Percentiles rank a stretch among this genome's conserved stretches.
These are phyloP conservation scores for Gorilla gorilla DNA, from an alignment of 2,113 vertebrate genomes.

Conservation along the genomic window DNA sequence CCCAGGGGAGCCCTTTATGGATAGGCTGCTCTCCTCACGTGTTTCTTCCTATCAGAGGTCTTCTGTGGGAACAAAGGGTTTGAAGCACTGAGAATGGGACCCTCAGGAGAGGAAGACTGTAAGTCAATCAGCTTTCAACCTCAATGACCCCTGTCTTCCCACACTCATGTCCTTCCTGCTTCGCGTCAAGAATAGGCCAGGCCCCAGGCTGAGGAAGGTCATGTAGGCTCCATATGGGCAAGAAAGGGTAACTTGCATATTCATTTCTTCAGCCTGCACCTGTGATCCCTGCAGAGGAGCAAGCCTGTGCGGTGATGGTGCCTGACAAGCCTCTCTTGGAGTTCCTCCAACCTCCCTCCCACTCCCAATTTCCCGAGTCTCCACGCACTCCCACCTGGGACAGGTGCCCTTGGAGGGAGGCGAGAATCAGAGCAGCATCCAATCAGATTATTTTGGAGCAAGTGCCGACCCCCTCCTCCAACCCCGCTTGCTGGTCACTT, in stretches of 20 bases:
- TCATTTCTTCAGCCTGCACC: not conserved
- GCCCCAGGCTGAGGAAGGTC: not conserved
- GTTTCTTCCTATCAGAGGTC: not conserved
- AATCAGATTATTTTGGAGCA: constrained; percentile 37
- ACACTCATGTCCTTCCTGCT: not conserved
- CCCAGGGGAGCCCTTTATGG: constrained; percentile 43
- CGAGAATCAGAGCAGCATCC: not conserved
- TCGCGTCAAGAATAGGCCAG: not conserved
- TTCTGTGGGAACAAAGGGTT: constrained; percentile 37
- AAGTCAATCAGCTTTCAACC: not conserved
- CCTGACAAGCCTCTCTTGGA: not conserved
- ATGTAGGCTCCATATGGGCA: not conserved
- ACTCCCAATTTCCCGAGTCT: not conserved
- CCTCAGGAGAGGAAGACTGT: not conserved
- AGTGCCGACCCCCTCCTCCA: not conserved
- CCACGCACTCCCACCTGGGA: not conserved
- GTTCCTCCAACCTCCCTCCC: not conserved
- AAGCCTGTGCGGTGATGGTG: not conserved
- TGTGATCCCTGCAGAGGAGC: not conserved
- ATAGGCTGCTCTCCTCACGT: constrained; percentile 2
- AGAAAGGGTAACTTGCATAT: not conserved
- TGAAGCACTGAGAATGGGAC: not conserved
- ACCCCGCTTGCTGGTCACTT: constrained; percentile 37
- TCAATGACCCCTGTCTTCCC: not conserved
- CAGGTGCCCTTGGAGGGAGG: not conserved